Base-by-base conservation (phyloP, 2,113 vertebrate genomes). In the Trochalopteron elliotii region DNA sequence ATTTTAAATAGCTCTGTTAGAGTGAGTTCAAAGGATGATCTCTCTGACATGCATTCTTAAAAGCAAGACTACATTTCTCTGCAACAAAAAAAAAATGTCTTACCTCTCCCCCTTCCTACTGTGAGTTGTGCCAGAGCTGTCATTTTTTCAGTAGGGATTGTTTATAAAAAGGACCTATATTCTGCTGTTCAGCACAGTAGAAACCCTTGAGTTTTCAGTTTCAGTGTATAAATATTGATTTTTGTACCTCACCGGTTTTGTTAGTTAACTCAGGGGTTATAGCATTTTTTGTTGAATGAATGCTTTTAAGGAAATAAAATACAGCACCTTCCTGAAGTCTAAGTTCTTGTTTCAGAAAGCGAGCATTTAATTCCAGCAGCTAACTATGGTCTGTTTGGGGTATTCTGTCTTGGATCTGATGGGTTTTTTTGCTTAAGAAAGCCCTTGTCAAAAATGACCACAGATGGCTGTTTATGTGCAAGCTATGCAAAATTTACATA, bases 211-310 rank as follows among this genome's bases (percentile, higher is more conserved):
- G 20, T 85, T 85, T 90, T 87, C 89, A 65, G 40, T 89, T 94
- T 78, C 63, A 83, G 28, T 80, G 50, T 88, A 59, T 90, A 90
- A 95, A 96, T 94, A 90, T 35, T 92, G 76, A 96, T 93, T 94
- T 93, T 94, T 89, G 18, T 95, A 76, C 59, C 35, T 82, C 50
- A 30, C 42, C 3, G 0, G 9, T 74, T 95, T 94, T 93, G 55
- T 90, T 85, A 83, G 59, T 87, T 83, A 86, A 60, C 25, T 63
- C 57, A 85, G 85, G 91, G 68, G 39, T 86, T 81, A 37, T 33
- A 75, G 10, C 35, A 40, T 74, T 81, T 95, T 76, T 87, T 85
- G 40, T 65, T 83, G 35, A 87, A 82, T 95, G 63, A 65, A 80
- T 70, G 13, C 61, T 47, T 92, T 96, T 91, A 63, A 89, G 82